Base-by-base conservation (phyloP, 1,140 invertebrate genomes). In the Diabrotica undecimpunctata region DNA sequence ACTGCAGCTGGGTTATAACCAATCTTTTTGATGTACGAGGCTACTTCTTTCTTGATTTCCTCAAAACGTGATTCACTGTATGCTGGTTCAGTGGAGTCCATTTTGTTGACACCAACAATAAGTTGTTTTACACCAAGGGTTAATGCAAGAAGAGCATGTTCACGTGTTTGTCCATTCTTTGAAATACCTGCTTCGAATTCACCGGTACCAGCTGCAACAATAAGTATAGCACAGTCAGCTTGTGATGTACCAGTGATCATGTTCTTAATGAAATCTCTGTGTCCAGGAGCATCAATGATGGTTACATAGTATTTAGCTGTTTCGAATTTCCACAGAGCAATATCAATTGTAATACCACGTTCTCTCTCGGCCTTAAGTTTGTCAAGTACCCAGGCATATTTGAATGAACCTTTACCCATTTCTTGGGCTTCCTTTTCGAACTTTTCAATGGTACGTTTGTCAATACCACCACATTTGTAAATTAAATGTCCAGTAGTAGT, bases 381-480 rank as follows among this genome's bases (percentile, higher is more conserved):
- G 86, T 96, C 94, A 86, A 96, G 87, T 71, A 96, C 94, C 94
- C 93, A 95, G 78, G 94, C 94, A 79, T 95, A 95, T 83, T 95
- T 96, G 90, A 96, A 96, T 78, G 94, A 96, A 78, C 91, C 92
- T 78, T 96, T 96, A 75, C 94, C 94, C 94, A 96, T 95, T 87
- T 98, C 94, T 79, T 96, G 92, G 75, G 96, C 95, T 81, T 98
- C 96, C 86, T 98, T 98, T 86, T 98, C 96, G 86, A 98, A 98
- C 83, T 98, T 98, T 81, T 97, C 95, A 81, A 98, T 98, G 78
- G 95, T 96, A 87, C 96, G 89, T 82, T 97, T 97, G 87, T 99
- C 96, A 81, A 98, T 98, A 81, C 96, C 96, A 83, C 96, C 96
- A 82, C 96, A 98, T 89, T 98, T 98, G 93, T 99, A 98, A 85